phyloP scores from a whole-genome alignment of 1,140 invertebrate genomes.

The Lanistes nyassanus region DNA sequence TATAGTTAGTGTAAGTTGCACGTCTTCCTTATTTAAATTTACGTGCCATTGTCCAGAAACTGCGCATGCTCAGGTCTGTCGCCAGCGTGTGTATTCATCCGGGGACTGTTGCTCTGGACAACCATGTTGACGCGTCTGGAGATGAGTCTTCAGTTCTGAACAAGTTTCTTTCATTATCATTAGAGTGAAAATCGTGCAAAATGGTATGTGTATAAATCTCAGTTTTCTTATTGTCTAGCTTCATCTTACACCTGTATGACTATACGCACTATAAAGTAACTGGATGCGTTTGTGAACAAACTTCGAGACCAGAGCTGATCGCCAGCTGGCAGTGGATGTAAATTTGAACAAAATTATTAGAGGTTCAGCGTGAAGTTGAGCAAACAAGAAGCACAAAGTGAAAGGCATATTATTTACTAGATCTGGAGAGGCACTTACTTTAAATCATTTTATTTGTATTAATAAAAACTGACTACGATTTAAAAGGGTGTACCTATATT shows the following conservation, averaged over 20 bases:
- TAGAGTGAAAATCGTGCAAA: not conserved
- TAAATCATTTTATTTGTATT: not conserved
- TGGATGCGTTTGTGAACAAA: too few relatives aligned
- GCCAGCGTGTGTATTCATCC: constrained; percentile 40
- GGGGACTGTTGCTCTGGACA: constrained; percentile 48
- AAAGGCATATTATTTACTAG: not conserved
- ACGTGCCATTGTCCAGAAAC: too few relatives aligned
- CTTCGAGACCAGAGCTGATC: too few relatives aligned
- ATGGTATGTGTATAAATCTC: not conserved
- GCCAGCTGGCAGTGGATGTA: too few relatives aligned
- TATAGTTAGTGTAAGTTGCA: too few relatives aligned
- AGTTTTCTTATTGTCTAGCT: constrained; percentile 8
- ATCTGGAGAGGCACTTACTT: not conserved
- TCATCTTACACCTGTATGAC: not conserved
- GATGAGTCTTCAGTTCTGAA: not conserved
- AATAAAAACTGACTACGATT: not conserved
- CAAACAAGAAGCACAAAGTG: too few relatives aligned
- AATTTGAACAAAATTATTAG: too few relatives aligned
- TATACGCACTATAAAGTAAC: too few relatives aligned
- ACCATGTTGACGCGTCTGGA: constrained; percentile 22
- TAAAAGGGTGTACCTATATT: not conserved
- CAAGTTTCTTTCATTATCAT: not conserved
- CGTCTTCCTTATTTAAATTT: too few relatives aligned
- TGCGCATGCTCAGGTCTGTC: not conserved
- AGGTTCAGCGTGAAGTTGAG: too few relatives aligned